phyloP scores from a whole-genome alignment of 1,140 invertebrate species.

The Macrotrachela quadricornifera region DNA sequence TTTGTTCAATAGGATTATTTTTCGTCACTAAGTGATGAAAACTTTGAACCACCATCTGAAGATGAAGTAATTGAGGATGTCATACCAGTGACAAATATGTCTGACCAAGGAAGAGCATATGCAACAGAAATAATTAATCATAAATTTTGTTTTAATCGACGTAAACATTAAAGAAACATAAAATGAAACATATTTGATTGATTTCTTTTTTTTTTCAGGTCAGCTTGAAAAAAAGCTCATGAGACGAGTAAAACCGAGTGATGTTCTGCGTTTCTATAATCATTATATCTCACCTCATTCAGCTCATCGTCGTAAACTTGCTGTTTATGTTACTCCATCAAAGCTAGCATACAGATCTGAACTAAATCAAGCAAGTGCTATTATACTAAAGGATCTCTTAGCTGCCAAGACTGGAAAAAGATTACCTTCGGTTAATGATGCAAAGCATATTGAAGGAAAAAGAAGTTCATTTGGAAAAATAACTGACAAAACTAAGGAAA shows the following conservation, averaged over 20 bases:
- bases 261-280: constrained; percentile 62
- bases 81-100: constrained; percentile 70
- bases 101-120: constrained; percentile 42
- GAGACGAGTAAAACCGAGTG: constrained; percentile 50
- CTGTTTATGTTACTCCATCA: constrained; percentile 49
- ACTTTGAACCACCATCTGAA: constrained; percentile 58
- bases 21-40: constrained; percentile 49
- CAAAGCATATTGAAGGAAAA: too few relatives aligned
- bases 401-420: too few relatives aligned
- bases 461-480: too few relatives aligned
- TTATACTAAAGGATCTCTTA: too few relatives aligned
- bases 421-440: too few relatives aligned
- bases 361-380: too few relatives aligned
- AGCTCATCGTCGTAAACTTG: constrained; percentile 25
- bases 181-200: not conserved
- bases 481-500: too few relatives aligned
- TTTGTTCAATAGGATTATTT: constrained; percentile 53
- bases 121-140: constrained; percentile 65
- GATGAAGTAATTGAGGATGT: constrained; percentile 52
- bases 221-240: constrained; percentile 61
- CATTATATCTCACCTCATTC: constrained; percentile 10
- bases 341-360: too few relatives aligned
- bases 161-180: constrained; percentile 13
- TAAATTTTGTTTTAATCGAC: constrained; percentile 73
- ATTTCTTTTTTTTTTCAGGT: constrained; percentile 20